phyloP scores from a whole-genome alignment of 2,113 vertebrate species.

The Corydoras sp. region DNA sequence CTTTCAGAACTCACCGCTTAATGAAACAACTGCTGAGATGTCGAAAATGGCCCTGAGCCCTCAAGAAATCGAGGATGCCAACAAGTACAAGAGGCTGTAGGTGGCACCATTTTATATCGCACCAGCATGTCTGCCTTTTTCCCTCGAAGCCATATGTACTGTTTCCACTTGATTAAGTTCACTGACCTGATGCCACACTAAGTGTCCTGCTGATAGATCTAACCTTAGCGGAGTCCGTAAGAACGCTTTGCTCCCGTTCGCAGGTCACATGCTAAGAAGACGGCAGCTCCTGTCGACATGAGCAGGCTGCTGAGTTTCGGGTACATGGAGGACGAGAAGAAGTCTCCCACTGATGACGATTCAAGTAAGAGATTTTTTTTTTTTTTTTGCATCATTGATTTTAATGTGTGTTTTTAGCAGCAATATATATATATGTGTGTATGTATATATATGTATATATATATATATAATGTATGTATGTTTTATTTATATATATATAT shows the following conservation, averaged over 20 bases:
- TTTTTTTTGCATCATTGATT: no score
- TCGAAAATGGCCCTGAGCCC: conserved; percentile 49
- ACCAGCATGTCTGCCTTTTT: background rate
- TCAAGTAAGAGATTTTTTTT: conserved; percentile 57
- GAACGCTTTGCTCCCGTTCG: background rate
- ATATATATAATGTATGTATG: no score
- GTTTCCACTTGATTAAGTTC: no score
- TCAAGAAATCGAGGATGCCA: conserved; percentile 34
- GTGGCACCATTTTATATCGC: conserved; percentile 17
- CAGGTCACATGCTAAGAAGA: conserved; percentile 65
- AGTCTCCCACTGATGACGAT: conserved; percentile 60
- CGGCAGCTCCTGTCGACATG: conserved; percentile 61
- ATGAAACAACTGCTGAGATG: conserved; percentile 31
- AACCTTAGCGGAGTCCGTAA: background rate
- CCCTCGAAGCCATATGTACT: background rate
- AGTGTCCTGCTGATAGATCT: background rate
- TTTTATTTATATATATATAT: no score
- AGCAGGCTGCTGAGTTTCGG: conserved; percentile 70
- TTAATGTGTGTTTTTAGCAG: no score
- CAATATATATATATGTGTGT: no score
- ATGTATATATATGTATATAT: no score
- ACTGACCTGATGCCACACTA: background rate
- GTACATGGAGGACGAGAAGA: conserved; percentile 63
- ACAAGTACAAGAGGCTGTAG: conserved; percentile 66
- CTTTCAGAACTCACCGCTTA: conserved; percentile 51